Evolutionary conservation across 2,888 invertebrate genomes (phyloP), one percentile per base, ranked within the genome.

Genomic region (Meliscaeva auricollis): DNA sequence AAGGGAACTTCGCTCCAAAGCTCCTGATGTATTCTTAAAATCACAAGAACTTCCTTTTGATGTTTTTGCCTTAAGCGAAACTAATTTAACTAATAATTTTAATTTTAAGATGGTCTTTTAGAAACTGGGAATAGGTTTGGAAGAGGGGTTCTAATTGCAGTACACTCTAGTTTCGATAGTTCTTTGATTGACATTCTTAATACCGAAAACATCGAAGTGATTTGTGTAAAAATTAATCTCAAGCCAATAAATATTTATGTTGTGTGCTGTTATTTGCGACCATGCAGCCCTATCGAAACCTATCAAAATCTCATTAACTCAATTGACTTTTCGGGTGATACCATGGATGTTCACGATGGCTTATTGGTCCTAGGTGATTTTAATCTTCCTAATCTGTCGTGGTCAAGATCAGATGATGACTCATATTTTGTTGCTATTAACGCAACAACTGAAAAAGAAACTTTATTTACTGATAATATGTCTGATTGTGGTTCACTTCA

Each of bases 21-120:
- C 48, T 9, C 7, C 1, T 9, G 48, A 48, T 48, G 48, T 20
- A n/a, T 48, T 48, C 7, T 20, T 48, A 7, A 48, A 48, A 7
- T 48, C 48, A 20, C 48, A 48, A 48, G 48, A 48, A 48, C 48
- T 48, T 48, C 20, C 20, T 20, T 48, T 48, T 20, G 48, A 48
- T 20, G 20, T 48, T 20, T 48, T 48, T 48, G 48, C 48, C 6
- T 6, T 48, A 48, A 48, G 6, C 6, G 48, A 17, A 7, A 44
- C 44, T 44, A 44, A 44, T 44, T 44, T 44, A 44, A 44, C 4
- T 6, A 5, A 15, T 44, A 15, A 44, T 15, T 44, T 44, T 44
- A 44, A 44, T 8, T 17, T 5, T 20, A 48, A 48, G 48, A 48
- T 48, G 48, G 17, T 48, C 17, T 20, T 48, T 48, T 20, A 6